These are phyloP conservation scores for Cygnus atratus DNA, from an alignment of 2,113 vertebrate species.

Conservation along the genomic window DNA sequence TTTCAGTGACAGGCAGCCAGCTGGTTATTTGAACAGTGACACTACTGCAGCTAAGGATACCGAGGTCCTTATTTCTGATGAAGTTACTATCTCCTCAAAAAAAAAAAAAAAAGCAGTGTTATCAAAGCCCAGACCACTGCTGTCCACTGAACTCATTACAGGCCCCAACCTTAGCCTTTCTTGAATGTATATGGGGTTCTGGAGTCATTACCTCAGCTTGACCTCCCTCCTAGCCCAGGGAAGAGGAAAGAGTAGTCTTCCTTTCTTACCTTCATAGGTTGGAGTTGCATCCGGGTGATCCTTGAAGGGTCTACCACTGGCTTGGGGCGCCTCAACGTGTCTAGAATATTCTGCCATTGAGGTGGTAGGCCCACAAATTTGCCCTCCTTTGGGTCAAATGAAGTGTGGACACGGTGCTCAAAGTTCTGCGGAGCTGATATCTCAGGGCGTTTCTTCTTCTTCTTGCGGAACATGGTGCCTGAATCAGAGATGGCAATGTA, in stretches of 20 bases:
- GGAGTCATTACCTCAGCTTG: not conserved
- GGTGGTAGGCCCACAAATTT: conserved; percentile 94
- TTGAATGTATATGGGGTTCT: not conserved
- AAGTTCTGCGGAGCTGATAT: conserved; percentile 97
- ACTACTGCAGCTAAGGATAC: not conserved
- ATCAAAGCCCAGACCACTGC: not conserved
- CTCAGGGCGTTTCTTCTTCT: conserved; percentile 98
- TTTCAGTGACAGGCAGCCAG: not conserved
- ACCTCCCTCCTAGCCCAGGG: not conserved
- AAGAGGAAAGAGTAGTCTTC: not conserved
- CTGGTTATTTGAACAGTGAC: not conserved
- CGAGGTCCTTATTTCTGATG: not conserved
- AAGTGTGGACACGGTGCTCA: conserved; percentile 96
- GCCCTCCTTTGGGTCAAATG: conserved; percentile 92
- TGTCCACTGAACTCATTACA: not conserved
- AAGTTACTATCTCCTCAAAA: not conserved
- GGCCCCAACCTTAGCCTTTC: not conserved
- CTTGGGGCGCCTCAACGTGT: conserved; percentile 91
- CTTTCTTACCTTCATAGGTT: conserved; percentile 92
- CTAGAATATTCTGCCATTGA: conserved; percentile 97
- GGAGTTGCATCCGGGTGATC: conserved; percentile 93
- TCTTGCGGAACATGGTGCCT: conserved; percentile 95
- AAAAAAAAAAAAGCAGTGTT: not conserved
- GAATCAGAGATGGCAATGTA: not conserved
- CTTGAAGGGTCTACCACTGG: conserved; percentile 96